Percentiles rank a stretch among this genome's conserved stretches.
Evolutionary conservation across 2,113 vertebrate genomes (phyloP).

Genomic region (Acanthochromis polyacanthus): DNA sequence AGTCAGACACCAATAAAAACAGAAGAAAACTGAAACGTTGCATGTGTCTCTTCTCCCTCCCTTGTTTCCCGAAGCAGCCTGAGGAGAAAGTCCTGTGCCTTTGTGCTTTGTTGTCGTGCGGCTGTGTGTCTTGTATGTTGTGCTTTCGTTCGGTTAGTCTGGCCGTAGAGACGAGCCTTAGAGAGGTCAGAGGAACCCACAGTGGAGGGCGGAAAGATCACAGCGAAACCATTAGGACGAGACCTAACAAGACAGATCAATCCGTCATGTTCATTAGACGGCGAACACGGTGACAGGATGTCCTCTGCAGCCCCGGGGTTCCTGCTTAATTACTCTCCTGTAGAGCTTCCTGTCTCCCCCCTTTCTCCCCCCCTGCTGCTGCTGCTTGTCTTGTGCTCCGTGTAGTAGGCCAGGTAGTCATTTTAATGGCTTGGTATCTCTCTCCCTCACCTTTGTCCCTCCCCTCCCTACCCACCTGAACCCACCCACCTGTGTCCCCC

Average conservation of each 20-base stretch:
- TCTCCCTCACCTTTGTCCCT: slow-evolving; percentile 64
- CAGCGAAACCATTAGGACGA: slow-evolving; percentile 50
- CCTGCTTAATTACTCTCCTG: slow-evolving; percentile 65
- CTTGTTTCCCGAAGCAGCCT: not conserved
- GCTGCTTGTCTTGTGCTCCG: slow-evolving; percentile 57
- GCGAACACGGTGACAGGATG: slow-evolving; percentile 43
- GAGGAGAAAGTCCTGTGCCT: not conserved
- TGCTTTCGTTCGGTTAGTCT: slow-evolving; percentile 11
- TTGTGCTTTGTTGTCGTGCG: slow-evolving; percentile 38
- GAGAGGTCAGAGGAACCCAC: slow-evolving; percentile 32
- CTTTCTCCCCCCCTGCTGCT: slow-evolving; percentile 33
- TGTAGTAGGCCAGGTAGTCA: slow-evolving; percentile 40
- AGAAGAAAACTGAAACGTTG: no score
- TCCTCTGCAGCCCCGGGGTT: slow-evolving; percentile 64
- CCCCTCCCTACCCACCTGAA: slow-evolving; percentile 57
- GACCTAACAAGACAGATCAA: slow-evolving; percentile 60
- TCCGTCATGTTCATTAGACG: slow-evolving; percentile 68
- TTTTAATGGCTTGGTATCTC: slow-evolving; percentile 79
- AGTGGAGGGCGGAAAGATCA: slow-evolving; percentile 17
- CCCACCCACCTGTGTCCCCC: slow-evolving; percentile 72
- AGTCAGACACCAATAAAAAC: slow-evolving; percentile 1
- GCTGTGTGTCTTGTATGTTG: slow-evolving; percentile 18
- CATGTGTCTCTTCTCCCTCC: not conserved
- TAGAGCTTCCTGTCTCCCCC: slow-evolving; percentile 37
- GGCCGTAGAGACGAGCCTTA: slow-evolving; percentile 29